Evolutionary conservation across 2,113 vertebrate species (phyloP).

Genomic region (Pao palembangensis): DNA sequence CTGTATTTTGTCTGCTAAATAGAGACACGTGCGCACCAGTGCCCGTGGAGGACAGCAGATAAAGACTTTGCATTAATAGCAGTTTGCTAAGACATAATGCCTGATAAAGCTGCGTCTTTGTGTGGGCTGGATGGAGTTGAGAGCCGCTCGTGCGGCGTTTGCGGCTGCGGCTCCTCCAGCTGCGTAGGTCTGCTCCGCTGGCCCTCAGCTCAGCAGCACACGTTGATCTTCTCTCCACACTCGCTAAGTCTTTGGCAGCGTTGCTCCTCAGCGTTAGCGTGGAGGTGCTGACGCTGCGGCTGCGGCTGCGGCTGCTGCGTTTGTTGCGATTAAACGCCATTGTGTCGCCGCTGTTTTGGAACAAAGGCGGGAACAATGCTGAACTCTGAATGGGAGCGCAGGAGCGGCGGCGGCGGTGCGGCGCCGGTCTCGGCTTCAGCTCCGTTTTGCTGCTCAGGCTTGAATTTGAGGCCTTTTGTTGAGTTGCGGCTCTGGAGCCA

Average conservation of each 20-base stretch:
- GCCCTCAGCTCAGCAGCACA: slow-evolving; percentile 16
- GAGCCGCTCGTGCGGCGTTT: no score
- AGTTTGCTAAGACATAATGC: slow-evolving; percentile 71
- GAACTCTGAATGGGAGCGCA: slow-evolving; percentile 45
- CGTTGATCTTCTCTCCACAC: slow-evolving; percentile 28
- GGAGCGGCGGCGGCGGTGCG: slow-evolving; percentile 1
- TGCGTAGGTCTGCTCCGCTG: no score
- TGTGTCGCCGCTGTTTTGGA: slow-evolving; percentile 40
- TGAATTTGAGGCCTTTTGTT: slow-evolving; percentile 53
- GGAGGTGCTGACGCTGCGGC: slow-evolving; percentile 32
- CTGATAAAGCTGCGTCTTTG: slow-evolving; percentile 64
- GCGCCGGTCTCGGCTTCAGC: slow-evolving; percentile 35
- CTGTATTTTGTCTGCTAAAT: slow-evolving; percentile 66
- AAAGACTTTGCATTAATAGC: slow-evolving; percentile 73
- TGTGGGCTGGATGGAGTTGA: slow-evolving; percentile 69
- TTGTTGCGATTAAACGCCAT: slow-evolving; percentile 53
- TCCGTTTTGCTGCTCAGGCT: slow-evolving; percentile 43
- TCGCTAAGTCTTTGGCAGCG: background rate
- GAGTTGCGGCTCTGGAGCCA: slow-evolving; percentile 47
- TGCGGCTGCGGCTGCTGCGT: slow-evolving; percentile 9
- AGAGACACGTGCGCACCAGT: slow-evolving; percentile 61
- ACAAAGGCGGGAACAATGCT: slow-evolving; percentile 57
- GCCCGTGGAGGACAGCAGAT: slow-evolving; percentile 59
- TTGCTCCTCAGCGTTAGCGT: slow-evolving; percentile 23
- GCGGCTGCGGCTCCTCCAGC: no score